A percentile compares a stretch with the other conserved stretches of the same genome.
Conservation (phyloP, 2,113 vertebrate species). For the Perca flavescens region DNA sequence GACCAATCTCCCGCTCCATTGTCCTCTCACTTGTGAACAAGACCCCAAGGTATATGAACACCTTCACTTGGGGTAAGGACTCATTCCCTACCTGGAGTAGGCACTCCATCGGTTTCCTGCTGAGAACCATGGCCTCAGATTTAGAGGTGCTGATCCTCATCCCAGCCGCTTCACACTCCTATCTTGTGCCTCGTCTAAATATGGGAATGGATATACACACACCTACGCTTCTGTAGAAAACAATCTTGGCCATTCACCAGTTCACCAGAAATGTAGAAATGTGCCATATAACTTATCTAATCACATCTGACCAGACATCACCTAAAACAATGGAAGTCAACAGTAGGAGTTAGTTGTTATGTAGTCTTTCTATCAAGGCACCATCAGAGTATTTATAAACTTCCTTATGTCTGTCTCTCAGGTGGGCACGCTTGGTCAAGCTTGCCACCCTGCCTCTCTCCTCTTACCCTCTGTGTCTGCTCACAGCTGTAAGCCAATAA, state of each 20-base stretch:
- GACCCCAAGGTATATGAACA: no score
- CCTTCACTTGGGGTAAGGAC: no score
- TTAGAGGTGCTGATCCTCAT: no score
- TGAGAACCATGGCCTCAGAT: no score
- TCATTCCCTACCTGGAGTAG: no score
- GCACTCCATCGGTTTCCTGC: no score
- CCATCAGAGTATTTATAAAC: constrained; percentile 39
- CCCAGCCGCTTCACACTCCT: neutral
- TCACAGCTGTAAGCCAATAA: constrained; percentile 71
- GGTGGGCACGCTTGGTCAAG: constrained; percentile 33
- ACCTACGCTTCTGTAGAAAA: constrained; percentile 7
- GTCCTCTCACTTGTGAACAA: no score
- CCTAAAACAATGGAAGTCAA: constrained; percentile 8
- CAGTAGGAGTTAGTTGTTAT: neutral
- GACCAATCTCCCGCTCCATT: no score
- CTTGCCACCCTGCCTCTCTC: constrained; percentile 51
- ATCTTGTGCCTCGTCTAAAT: neutral
- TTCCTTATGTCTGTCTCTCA: constrained; percentile 11
- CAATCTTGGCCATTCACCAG: neutral
- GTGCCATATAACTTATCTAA: constrained; percentile 1
- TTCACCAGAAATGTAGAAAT: constrained; percentile 20
- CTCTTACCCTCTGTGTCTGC: constrained; percentile 33
- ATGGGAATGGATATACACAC: neutral
- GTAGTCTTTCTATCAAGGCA: constrained; percentile 40
- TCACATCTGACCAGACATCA: constrained; percentile 24